Evolutionary conservation across 2,113 vertebrate genomes (phyloP), one percentile per base, ranked within the genome.

Genomic region (Phrynocephalus versicolor): DNA sequence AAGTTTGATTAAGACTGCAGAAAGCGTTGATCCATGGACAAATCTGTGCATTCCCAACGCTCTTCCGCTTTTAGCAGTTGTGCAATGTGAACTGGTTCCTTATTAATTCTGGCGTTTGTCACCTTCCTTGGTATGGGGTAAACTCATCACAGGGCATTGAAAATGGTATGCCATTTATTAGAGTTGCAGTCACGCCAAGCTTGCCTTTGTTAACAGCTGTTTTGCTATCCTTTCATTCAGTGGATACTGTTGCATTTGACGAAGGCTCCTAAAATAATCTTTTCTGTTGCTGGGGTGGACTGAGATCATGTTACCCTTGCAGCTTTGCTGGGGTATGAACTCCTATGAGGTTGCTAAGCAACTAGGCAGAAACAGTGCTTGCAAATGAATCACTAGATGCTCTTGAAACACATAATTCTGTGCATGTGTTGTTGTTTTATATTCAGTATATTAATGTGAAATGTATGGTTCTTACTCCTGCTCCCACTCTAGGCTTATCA

Each of bases 181-280:
- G 60, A 51, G n/a, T 86, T 89, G 35, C 19, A 37, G 62, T 81
- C 6, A 37, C 88, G 79, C 60, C 3, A 0, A 72, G 25, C 58
- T 84, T 2, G 25, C 41, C 27, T 55, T 58, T 0, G 6, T 84
- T 91, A 89, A 78, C 91, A 94, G 91, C 86, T 91, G 83, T 85
- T 69, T 87, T 51, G 1, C 25, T 71, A 33, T 58, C 84, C 67
- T 72, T 87, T 89, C 72, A 87, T 85, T 86, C 74, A 71, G 0
- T 62, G 71, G 85, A 51, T 89, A 80, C 86, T 86, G 74, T 70
- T 83, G 81, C n/a, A 10, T 79, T 84, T 82, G 81, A 74, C 55
- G 87, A 75, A 81, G 87, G 64, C 76, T 94, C 88, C 80, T 78
- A 75, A 91, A 93, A 91, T 89, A 92, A 81, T 83, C 79, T 82